A percentile compares a stretch with the other conserved stretches of the same genome.
Conservation (phyloP, 2,113 vertebrate species). For the Chamaea fasciata region DNA sequence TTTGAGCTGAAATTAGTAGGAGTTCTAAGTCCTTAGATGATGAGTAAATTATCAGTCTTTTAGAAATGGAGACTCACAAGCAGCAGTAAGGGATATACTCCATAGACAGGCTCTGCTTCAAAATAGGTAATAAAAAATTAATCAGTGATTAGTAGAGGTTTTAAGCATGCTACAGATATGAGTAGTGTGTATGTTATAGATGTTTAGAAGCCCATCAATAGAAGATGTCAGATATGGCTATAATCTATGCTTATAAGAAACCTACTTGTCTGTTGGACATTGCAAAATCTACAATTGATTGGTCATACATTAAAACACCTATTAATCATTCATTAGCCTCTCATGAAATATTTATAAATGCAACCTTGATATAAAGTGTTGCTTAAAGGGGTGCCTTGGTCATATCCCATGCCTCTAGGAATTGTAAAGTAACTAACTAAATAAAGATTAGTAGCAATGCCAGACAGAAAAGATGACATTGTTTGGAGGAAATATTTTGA, state of each 20-base stretch:
- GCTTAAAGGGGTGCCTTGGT: slow-evolving; percentile 44
- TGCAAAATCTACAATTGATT: slow-evolving; percentile 51
- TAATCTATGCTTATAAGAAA: slow-evolving; percentile 56
- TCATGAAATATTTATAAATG: slow-evolving; percentile 65
- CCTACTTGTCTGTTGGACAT: slow-evolving; percentile 8
- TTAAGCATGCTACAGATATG: slow-evolving; percentile 60
- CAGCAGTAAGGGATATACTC: neutral
- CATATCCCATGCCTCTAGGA: slow-evolving; percentile 27
- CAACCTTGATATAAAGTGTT: slow-evolving; percentile 60
- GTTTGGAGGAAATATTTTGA: slow-evolving; percentile 1
- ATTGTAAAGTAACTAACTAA: slow-evolving; percentile 39
- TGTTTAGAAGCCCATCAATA: slow-evolving; percentile 53
- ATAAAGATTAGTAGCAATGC: slow-evolving; percentile 21
- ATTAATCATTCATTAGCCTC: slow-evolving; percentile 64
- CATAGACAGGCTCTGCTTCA: neutral
- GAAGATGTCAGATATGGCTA: slow-evolving; percentile 50
- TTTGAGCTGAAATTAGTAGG: neutral
- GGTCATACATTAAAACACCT: slow-evolving; percentile 56
- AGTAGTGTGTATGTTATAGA: slow-evolving; percentile 57
- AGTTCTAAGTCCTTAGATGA: neutral
- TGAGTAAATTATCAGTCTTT: neutral
- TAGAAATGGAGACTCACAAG: neutral
- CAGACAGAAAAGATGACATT: neutral
- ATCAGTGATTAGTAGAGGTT: slow-evolving; percentile 52
- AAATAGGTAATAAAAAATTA: slow-evolving; percentile 47